Percentiles rank a stretch among this genome's conserved stretches.
These are phyloP conservation scores for Limnephilus marmoratus DNA, from an alignment of 2,888 invertebrate species.

Conservation along the genomic window DNA sequence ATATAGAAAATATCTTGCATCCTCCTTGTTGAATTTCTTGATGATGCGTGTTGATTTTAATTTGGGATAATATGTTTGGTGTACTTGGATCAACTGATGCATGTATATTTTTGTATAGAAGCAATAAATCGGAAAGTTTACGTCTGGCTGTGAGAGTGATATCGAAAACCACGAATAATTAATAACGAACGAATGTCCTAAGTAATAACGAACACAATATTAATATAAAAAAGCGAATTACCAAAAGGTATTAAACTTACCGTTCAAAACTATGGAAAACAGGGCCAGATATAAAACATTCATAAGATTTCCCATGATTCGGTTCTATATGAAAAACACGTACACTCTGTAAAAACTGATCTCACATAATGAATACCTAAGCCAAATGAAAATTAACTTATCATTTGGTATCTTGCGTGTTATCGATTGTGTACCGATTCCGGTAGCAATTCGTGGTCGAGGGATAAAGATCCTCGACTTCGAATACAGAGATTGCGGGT, in stretches of 20 bases:
- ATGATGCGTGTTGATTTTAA: too few relatives aligned
- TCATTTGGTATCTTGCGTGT: not conserved
- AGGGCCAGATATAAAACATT: not conserved
- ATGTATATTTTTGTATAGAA: too few relatives aligned
- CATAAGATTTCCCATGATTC: not conserved
- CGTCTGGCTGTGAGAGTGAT: too few relatives aligned
- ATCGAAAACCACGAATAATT: too few relatives aligned
- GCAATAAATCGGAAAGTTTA: too few relatives aligned
- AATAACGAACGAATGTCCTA: not conserved
- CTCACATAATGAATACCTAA: not conserved
- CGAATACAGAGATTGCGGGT: too few relatives aligned
- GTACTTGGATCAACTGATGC: too few relatives aligned
- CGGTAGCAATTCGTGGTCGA: not conserved
- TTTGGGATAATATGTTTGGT: too few relatives aligned
- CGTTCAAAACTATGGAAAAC: not conserved
- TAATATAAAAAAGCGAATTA: not conserved
- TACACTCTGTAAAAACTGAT: not conserved
- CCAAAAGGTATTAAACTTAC: not conserved
- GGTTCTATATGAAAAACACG: not conserved
- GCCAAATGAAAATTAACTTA: not conserved
- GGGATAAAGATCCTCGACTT: too few relatives aligned
- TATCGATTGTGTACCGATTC: not conserved
- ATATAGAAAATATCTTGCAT: too few relatives aligned
- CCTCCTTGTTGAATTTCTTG: too few relatives aligned
- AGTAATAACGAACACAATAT: too few relatives aligned